Conservation (phyloP, 2,113 vertebrate species). For the Gobiocypris rarus region DNA sequence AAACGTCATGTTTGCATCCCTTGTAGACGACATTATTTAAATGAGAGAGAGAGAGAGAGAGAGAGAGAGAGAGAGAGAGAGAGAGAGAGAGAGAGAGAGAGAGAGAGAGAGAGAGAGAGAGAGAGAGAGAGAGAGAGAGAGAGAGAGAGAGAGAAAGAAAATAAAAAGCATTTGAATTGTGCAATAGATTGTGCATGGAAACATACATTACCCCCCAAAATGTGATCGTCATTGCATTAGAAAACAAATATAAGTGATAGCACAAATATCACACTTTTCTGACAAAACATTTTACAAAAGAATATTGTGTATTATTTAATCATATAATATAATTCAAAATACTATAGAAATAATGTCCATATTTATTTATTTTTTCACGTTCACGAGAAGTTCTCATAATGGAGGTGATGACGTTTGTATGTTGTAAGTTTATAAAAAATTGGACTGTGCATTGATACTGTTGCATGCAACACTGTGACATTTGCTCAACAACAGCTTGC, state of each 20-base stretch:
- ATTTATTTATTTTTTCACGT: neutral
- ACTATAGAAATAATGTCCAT: neutral
- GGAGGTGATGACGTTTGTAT: neutral
- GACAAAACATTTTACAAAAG: neutral
- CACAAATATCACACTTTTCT: neutral
- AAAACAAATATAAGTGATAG: neutral
- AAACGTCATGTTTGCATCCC: neutral
- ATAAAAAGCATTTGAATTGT: neutral
- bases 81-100: too few species aligned
- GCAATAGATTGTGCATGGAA: neutral
- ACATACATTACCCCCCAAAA: neutral
- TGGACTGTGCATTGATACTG: neutral
- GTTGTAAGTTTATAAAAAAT: neutral
- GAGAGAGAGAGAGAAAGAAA: too few species aligned
- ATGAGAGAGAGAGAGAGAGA: too few species aligned
- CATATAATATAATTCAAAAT: neutral
- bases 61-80: too few species aligned
- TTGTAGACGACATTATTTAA: neutral
- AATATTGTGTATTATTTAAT: neutral
- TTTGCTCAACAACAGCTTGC: conserved; percentile 6
- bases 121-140: too few species aligned
- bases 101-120: too few species aligned
- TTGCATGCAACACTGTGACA: neutral
- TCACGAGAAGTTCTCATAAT: neutral
- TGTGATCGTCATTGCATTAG: too few species aligned